phyloP scores from a whole-genome alignment of 2,797 vertebrate species.

The Leuciscus waleckii region DNA sequence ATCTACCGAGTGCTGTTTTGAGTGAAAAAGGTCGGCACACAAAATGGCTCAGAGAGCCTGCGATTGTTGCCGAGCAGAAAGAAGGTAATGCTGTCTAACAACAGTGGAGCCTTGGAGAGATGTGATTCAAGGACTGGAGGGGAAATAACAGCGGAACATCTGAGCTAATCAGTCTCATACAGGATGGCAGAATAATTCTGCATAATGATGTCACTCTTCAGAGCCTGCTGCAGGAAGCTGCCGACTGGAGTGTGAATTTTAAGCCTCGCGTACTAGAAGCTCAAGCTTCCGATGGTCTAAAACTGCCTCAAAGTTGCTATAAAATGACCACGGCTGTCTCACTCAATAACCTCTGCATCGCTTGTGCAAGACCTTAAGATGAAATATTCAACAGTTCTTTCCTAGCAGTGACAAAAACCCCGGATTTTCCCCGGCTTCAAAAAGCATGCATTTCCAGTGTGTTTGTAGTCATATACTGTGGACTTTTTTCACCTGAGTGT shows the following conservation, averaged over 20 bases:
- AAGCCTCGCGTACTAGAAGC: background rate
- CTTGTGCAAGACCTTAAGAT: conserved; percentile 36
- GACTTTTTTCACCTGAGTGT: conserved; percentile 26
- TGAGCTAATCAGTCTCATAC: conserved; percentile 36
- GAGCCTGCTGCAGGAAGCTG: conserved; percentile 22
- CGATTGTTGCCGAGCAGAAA: conserved; percentile 13
- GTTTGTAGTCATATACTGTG: conserved; percentile 30
- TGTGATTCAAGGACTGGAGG: conserved; percentile 42
- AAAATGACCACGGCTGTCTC: conserved; percentile 29
- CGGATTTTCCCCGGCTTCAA: conserved; percentile 29
- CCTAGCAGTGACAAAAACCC: conserved; percentile 35
- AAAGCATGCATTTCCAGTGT: conserved; percentile 37
- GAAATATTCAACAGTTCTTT: conserved; percentile 53
- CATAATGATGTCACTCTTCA: conserved; percentile 39
- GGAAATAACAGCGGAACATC: conserved; percentile 33
- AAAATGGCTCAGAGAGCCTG: conserved; percentile 14
- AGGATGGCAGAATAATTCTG: conserved; percentile 35
- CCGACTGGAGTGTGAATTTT: background rate
- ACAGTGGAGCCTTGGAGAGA: conserved; percentile 31
- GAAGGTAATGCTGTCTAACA: conserved; percentile 27
- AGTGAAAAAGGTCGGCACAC: conserved; percentile 41
- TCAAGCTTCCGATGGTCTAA: conserved; percentile 9
- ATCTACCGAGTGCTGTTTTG: conserved; percentile 34
- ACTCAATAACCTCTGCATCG: conserved; percentile 24
- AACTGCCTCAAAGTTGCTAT: conserved; percentile 5